phyloP scores from a whole-genome alignment of 2,888 invertebrate genomes.

The Tinea semifulvella region DNA sequence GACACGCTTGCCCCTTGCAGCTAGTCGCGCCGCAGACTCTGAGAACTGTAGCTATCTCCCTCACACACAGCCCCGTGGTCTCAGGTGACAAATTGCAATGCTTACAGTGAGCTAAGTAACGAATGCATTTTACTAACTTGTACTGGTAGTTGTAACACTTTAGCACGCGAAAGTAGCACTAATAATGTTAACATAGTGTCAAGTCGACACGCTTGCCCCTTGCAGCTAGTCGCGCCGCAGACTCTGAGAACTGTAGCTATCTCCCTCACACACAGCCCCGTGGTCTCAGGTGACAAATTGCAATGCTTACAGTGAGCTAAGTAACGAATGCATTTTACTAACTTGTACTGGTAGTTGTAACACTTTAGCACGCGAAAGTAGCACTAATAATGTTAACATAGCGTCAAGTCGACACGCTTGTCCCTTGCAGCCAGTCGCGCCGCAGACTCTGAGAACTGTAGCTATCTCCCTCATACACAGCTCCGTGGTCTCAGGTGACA shows the following conservation, averaged over 20 bases:
- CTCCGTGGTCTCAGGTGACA: neutral
- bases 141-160: constrained; percentile 36
- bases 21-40: constrained; percentile 43
- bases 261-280: neutral
- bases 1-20: constrained; percentile 45
- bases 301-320: constrained; percentile 43
- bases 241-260: constrained; percentile 17
- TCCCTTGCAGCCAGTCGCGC: constrained; percentile 50
- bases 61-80: neutral
- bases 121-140: constrained; percentile 47
- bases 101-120: constrained; percentile 43
- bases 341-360: constrained; percentile 46
- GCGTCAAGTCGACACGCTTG: constrained; percentile 47
- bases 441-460: constrained; percentile 25
- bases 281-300: constrained; percentile 22
- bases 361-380: constrained; percentile 34
- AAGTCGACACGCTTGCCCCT: constrained; percentile 46
- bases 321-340: constrained; percentile 39
- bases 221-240: constrained; percentile 47
- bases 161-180: constrained; percentile 35
- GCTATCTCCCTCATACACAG: constrained; percentile 6
- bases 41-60: neutral
- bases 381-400: constrained; percentile 35
- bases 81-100: constrained; percentile 30
- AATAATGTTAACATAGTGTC: constrained; percentile 40